Evolutionary conservation across 2,888 invertebrate species (phyloP).

Genomic region (Microchrysa polita): DNA sequence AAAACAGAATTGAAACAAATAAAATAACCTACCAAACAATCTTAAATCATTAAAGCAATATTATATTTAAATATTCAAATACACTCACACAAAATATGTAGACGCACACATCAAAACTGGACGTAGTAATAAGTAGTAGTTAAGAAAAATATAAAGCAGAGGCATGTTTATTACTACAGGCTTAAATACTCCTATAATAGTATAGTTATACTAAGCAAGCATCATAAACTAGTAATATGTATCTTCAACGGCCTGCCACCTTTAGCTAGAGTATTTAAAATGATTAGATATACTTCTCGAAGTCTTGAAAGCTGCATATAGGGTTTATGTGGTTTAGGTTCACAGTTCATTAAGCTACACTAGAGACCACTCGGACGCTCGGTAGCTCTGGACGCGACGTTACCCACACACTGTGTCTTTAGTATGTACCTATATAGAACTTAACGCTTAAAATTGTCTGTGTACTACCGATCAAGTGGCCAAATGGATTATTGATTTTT

Average conservation of each 20-base stretch:
- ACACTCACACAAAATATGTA: background rate
- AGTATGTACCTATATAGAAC: too few species aligned
- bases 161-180: too few species aligned
- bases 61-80: background rate
- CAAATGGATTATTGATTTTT: slow-evolving; percentile 35
- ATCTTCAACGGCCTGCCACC: slow-evolving; percentile 30
- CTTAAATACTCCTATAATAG: too few species aligned
- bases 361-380: too few species aligned
- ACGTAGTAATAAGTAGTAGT: background rate
- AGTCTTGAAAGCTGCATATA: slow-evolving; percentile 4
- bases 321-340: background rate
- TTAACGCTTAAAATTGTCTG: too few species aligned
- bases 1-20: background rate
- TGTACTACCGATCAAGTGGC: slow-evolving; percentile 32
- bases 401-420: too few species aligned
- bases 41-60: slow-evolving; percentile 3
- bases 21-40: background rate
- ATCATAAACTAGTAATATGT: background rate
- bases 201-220: too few species aligned
- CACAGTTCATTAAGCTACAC: background rate
- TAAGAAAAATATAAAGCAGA: background rate
- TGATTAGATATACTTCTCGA: slow-evolving; percentile 7
- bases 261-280: slow-evolving; percentile 19
- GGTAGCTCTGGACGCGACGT: background rate
- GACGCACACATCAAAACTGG: slow-evolving; percentile 3